Percentiles rank a stretch among this genome's conserved stretches.
Conservation (phyloP, 2,888 invertebrate genomes). For the Calameuta filiformis region DNA sequence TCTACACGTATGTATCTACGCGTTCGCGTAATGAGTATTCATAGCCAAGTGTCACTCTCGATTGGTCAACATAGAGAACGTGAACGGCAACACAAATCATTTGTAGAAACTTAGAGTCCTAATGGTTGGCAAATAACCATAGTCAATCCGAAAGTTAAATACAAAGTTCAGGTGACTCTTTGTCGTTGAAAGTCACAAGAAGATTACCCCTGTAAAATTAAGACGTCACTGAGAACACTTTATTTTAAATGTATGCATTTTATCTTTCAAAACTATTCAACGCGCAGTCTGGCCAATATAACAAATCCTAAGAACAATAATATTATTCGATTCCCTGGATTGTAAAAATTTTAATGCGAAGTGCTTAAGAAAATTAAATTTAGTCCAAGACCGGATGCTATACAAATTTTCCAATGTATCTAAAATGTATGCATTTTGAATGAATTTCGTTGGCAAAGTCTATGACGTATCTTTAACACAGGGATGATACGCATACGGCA, state of each 20-base stretch:
- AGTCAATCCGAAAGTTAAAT: not conserved
- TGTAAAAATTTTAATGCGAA: not conserved
- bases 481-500: not conserved
- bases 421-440: not conserved
- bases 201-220: not conserved
- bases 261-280: not conserved
- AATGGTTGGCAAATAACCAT: not conserved
- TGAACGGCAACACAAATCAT: not conserved
- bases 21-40: constrained; percentile 40
- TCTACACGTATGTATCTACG: constrained; percentile 24
- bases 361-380: no score
- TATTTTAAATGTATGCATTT: not conserved
- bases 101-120: not conserved
- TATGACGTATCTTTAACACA: not conserved
- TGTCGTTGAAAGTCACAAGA: not conserved
- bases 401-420: not conserved
- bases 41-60: constrained; percentile 22
- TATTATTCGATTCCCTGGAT: not conserved
- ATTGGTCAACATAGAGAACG: not conserved
- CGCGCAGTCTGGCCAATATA: not conserved
- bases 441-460: not conserved
- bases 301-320: not conserved
- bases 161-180: not conserved
- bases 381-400: not conserved
- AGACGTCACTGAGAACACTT: not conserved